phyloP scores from a whole-genome alignment of 2,888 invertebrate species.

The Tipula confusa region DNA sequence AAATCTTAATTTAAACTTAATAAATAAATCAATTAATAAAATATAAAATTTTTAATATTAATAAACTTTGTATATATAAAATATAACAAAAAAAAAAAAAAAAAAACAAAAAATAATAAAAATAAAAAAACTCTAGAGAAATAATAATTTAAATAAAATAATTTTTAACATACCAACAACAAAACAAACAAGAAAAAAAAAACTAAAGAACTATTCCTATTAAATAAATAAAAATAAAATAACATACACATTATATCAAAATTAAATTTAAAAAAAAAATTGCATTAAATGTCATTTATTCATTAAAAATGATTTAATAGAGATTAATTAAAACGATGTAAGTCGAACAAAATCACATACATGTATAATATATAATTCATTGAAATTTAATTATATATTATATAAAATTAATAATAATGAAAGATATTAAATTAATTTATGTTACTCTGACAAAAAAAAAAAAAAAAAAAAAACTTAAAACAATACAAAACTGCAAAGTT shows the following conservation, averaged over 20 bases:
- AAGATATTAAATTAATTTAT: background rate
- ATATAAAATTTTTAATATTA: background rate
- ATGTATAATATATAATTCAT: background rate
- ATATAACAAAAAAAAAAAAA: background rate
- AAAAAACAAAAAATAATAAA: background rate
- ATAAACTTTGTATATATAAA: slow-evolving; percentile 6
- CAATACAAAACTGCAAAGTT: background rate
- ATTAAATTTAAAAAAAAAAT: slow-evolving; percentile 3
- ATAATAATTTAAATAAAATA: slow-evolving; percentile 12
- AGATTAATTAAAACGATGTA: background rate
- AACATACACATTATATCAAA: background rate
- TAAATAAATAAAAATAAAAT: background rate
- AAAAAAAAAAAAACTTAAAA: background rate
- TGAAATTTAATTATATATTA: background rate
- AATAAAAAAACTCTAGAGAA: background rate
- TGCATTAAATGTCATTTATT: slow-evolving; percentile 20
- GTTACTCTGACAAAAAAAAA: background rate
- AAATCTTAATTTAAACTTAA: background rate
- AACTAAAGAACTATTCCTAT: slow-evolving; percentile 20
- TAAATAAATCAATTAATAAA: slow-evolving; percentile 12
- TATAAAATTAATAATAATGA: background rate
- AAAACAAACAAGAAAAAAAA: background rate
- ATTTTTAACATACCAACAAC: background rate
- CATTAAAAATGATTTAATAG: slow-evolving; percentile 20
- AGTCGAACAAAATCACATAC: slow-evolving; percentile 14